Conservation (phyloP, 2,113 vertebrate genomes). For the Coregonus clupeaformis region DNA sequence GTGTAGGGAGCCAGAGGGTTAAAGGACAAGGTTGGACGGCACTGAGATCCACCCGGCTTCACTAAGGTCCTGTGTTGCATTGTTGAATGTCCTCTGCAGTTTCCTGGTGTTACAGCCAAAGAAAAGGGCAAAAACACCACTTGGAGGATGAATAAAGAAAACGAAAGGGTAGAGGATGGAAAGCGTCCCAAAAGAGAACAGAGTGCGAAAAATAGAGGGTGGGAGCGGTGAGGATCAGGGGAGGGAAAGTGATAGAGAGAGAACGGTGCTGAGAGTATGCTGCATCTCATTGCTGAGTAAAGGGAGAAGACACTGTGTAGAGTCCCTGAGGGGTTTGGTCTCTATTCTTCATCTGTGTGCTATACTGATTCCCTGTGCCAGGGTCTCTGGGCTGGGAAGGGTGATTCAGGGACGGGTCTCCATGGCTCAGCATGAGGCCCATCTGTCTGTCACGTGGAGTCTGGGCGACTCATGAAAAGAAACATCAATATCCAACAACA, state of each 20-base stretch:
- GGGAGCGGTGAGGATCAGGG: neutral
- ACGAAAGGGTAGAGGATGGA: conserved; percentile 11
- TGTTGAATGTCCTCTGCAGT: conserved; percentile 50
- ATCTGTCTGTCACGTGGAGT: conserved; percentile 49
- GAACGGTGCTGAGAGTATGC: neutral
- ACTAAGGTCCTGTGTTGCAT: conserved; percentile 40
- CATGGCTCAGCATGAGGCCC: conserved; percentile 24
- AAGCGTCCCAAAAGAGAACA: conserved; percentile 8
- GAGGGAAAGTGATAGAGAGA: neutral
- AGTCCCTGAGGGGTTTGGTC: conserved; percentile 7
- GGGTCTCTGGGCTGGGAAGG: neutral
- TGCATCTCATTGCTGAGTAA: conserved; percentile 4
- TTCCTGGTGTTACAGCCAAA: conserved; percentile 47
- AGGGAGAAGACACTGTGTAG: conserved; percentile 2
- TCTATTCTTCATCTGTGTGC: conserved; percentile 4
- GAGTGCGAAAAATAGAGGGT: conserved; percentile 11
- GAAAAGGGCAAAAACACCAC: conserved; percentile 29
- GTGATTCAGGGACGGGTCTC: conserved; percentile 36
- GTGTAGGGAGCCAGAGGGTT: conserved; percentile 34
- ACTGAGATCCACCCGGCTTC: conserved; percentile 28
- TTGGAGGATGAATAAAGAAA: conserved; percentile 50
- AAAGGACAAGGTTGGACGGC: conserved; percentile 41
- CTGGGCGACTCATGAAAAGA: conserved; percentile 32
- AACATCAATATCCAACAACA: conserved; percentile 2
- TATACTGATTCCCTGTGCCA: neutral